Base-by-base conservation (phyloP, 2,888 invertebrate species). In the Pyralis farinalis region DNA sequence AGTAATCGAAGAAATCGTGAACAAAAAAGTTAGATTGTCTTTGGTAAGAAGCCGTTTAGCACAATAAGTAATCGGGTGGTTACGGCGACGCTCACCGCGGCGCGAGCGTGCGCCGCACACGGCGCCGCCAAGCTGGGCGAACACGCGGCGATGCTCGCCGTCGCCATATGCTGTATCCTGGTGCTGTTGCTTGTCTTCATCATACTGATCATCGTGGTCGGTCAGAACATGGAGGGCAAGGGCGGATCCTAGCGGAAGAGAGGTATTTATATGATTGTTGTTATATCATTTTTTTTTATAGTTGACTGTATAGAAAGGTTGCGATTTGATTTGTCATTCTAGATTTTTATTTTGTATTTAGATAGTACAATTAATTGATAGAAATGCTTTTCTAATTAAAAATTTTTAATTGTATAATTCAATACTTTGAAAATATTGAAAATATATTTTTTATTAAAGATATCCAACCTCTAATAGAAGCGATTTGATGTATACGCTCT, bases 121-220 rank as follows among this genome's bases (percentile, higher is more conserved):
- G 65, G 77, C 71, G 72, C 74, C 68, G 68, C 70, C 81, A 86
- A 85, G 73, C 87, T 88, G 89, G 87, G 89, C 74, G 90, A 88
- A 64, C 90, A 90, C 86, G 86, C 88, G 56, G 89, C 90, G 54
- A 95, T 95, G 95, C 93, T 95, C 71, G 95, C 94, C 50, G 95
- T 95, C 63, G 95, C 95, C 63, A 94, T 95, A 61, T 95, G 95
- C 86, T 95, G 95, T 81, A 94, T 95, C 68, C 90, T 95, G 66
- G 93, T 95, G 75, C 91, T 95, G 55, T 88, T 95, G 71, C 93
- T 94, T 56, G 95, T 95, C 56, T 95, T 95, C 89, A 95, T 95
- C 63, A 92, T 95, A 54, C 92, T 95, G 68, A 95, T 95, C 79
- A 94, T 95, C 61, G 94, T 95, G 53, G 93, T 95, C 49, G 95